Evolutionary conservation across 2,113 vertebrate species (phyloP).

Genomic region (Pituophis catenifer): DNA sequence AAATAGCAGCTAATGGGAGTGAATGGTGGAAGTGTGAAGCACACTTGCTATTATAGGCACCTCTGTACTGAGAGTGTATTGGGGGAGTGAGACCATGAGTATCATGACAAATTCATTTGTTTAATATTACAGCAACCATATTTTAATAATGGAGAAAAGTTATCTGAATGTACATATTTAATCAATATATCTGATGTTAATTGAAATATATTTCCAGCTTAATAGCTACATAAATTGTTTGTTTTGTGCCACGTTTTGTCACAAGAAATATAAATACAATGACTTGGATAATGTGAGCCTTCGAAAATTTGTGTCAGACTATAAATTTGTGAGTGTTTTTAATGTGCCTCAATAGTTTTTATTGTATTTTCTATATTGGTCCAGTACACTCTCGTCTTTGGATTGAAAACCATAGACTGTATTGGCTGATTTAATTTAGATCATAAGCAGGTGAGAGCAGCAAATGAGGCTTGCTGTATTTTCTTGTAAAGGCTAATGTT

Average conservation of each 20-base stretch:
- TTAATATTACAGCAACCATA: not conserved
- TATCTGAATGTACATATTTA: not conserved
- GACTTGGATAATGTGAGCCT: not conserved
- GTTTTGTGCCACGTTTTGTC: not conserved
- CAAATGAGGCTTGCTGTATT: not conserved
- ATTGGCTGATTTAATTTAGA: not conserved
- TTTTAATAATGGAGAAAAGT: not conserved
- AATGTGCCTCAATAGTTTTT: not conserved
- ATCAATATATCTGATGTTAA: not conserved
- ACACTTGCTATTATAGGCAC: not conserved
- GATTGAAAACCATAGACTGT: not conserved
- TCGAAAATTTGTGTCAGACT: not conserved
- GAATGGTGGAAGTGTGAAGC: not conserved
- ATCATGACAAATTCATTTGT: not conserved
- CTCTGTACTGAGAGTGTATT: not conserved
- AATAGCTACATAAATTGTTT: not conserved
- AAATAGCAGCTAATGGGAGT: not conserved
- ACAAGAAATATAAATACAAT: not conserved
- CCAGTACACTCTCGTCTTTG: not conserved
- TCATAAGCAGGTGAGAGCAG: not conserved
- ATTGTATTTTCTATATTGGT: not conserved
- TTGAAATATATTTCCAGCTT: not conserved
- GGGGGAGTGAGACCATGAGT: too few relatives aligned
- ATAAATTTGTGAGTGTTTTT: not conserved
- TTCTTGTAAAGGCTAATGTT: not conserved